Conservation (phyloP, 2,797 vertebrate genomes). For the Sarcophilus harrisii region DNA sequence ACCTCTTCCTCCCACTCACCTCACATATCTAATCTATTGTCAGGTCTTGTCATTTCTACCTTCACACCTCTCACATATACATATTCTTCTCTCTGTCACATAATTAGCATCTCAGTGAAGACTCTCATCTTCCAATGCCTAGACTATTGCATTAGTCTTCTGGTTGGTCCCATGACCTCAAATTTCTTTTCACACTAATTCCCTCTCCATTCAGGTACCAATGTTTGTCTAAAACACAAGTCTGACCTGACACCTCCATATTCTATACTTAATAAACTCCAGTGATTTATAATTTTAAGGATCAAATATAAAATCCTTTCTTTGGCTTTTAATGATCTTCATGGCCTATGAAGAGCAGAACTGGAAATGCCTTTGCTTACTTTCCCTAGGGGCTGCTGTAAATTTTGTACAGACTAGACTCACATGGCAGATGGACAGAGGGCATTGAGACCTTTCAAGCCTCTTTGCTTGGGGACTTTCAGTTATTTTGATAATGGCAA, state of each 20-base stretch:
- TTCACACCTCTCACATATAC: too few relatives aligned
- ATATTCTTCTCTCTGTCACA: too few relatives aligned
- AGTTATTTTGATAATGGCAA: conserved; percentile 98
- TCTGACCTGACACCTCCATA: background rate
- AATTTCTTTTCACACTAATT: background rate
- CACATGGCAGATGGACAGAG: background rate
- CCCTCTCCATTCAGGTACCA: background rate
- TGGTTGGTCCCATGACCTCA: background rate
- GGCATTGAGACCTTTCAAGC: background rate
- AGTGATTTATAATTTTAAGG: background rate
- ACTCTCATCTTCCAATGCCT: background rate
- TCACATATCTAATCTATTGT: background rate
- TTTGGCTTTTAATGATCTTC: background rate
- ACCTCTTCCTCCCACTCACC: background rate
- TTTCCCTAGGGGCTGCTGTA: background rate
- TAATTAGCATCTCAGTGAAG: too few relatives aligned
- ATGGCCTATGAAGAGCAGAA: too few relatives aligned
- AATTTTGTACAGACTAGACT: background rate
- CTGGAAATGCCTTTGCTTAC: background rate
- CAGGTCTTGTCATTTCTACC: background rate
- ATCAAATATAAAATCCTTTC: background rate
- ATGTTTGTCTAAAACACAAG: conserved; percentile 10
- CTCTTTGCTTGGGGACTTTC: conserved; percentile 88
- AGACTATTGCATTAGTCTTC: background rate
- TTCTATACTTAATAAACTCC: background rate